Evolutionary conservation across 2,797 vertebrate species (phyloP), one percentile per base, ranked within the genome.

Genomic region (Remorina albescens): DNA sequence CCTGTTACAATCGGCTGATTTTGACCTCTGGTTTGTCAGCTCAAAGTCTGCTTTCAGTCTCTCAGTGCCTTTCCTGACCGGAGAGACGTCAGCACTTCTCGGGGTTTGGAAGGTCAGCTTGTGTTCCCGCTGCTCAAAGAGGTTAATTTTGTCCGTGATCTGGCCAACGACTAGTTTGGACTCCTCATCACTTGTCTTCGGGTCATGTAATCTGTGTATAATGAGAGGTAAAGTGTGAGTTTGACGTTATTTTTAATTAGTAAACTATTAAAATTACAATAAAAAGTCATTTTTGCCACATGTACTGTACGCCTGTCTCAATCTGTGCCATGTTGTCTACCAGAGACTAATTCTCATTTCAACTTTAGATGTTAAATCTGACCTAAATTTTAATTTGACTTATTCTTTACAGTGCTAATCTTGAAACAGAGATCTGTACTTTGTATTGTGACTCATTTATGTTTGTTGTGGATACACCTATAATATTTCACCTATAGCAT

Each of bases 81-180:
- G 89, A 49, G 94, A 92, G 80, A 87, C 69, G 9, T 94, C 89
- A 2, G 81, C 88, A 9, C 86, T 96, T 84, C 94, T 95, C 1
- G 86, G 82, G 37, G 75, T 76, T 66, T 85, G 84, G 56, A 85
- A 44, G 49, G 94, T 93, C 70, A 78, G 91, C 34, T 92, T 91
- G 70, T 25, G n/a, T 21, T 15, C 21, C 2, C 15, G 67, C 37
- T 0, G 92, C 90, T 98, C 97, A 92, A 98, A 99, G 76, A 97
- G 88, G 80, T 89, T 96, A 89, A 98, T 97, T 91, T 93, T 98
- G 91, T 95, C 96, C 19, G 95, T 93, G 23, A 97, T 95, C 77
- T 94, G 94, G 70, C 94, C 93, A 74, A 10, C 0, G 2, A 4
- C 55, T 8, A 78, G 60, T 30, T 91, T 92, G 1, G 67, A 19